Conservation (phyloP, 2,113 vertebrate species). For the Sciurus niger region DNA sequence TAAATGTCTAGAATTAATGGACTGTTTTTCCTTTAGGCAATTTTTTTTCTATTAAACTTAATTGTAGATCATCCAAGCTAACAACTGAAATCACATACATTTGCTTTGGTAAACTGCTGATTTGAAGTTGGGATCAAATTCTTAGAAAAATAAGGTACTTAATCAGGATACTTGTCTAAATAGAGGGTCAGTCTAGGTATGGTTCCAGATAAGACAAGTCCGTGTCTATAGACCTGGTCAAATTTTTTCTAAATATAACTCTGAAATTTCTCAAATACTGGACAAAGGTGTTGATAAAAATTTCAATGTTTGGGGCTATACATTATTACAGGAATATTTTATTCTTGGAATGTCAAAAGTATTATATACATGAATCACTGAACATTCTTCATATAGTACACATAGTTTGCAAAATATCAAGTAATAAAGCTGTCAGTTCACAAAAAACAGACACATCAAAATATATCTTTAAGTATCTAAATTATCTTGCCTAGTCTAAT, state of each 20-base stretch:
- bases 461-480: background rate
- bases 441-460: background rate
- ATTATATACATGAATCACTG: background rate
- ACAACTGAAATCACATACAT: background rate
- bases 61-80: background rate
- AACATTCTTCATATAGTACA: background rate
- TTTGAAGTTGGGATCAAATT: constrained; percentile 13
- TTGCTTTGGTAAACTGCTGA: background rate
- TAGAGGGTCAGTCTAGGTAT: background rate
- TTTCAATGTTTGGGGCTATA: background rate
- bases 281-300: background rate
- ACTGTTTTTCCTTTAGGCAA: background rate
- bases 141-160: constrained; percentile 15
- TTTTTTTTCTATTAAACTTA: constrained; percentile 55
- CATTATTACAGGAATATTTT: background rate
- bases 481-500: background rate
- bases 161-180: background rate
- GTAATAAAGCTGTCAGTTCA: background rate
- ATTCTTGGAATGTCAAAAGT: background rate
- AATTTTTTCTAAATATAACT: background rate
- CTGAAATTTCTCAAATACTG: background rate
- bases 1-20: constrained; percentile 47
- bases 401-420: background rate
- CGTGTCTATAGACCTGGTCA: background rate
- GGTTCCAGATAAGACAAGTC: background rate